phyloP scores from a whole-genome alignment of 2,113 vertebrate species.

The Kryptolebias marmoratus region DNA sequence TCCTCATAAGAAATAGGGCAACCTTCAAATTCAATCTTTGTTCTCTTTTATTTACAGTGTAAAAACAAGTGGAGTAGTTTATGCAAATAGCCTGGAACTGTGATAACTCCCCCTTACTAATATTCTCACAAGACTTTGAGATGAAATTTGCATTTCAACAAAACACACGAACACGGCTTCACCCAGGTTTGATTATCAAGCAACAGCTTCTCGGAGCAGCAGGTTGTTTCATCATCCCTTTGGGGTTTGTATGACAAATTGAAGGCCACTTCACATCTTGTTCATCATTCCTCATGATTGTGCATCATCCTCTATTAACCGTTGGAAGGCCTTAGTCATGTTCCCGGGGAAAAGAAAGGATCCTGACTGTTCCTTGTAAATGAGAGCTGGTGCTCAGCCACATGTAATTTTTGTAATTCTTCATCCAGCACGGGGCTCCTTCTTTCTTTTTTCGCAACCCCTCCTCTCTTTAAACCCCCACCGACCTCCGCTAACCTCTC shows the following conservation, averaged over 20 bases:
- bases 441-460: neutral
- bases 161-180: constrained; percentile 20
- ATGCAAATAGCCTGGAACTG: constrained; percentile 18
- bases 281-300: constrained; percentile 61
- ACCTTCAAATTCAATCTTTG: no score
- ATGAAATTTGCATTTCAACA: constrained; percentile 2
- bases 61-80: constrained; percentile 35
- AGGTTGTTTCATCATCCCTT: constrained; percentile 46
- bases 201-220: constrained; percentile 43
- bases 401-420: constrained; percentile 59
- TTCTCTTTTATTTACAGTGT: constrained; percentile 20
- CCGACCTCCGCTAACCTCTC: constrained; percentile 16
- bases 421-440: constrained; percentile 12
- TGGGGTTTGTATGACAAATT: constrained; percentile 60
- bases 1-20: no score
- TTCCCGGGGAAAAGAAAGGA: constrained; percentile 32
- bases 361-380: constrained; percentile 66
- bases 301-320: constrained; percentile 69
- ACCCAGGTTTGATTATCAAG: constrained; percentile 1
- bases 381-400: constrained; percentile 54
- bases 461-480: neutral
- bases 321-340: constrained; percentile 74
- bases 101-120: no score
- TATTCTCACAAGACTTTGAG: neutral
- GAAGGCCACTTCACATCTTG: constrained; percentile 43